phyloP scores from a whole-genome alignment of 2,113 vertebrate species.

The Vulpes lagopus region DNA sequence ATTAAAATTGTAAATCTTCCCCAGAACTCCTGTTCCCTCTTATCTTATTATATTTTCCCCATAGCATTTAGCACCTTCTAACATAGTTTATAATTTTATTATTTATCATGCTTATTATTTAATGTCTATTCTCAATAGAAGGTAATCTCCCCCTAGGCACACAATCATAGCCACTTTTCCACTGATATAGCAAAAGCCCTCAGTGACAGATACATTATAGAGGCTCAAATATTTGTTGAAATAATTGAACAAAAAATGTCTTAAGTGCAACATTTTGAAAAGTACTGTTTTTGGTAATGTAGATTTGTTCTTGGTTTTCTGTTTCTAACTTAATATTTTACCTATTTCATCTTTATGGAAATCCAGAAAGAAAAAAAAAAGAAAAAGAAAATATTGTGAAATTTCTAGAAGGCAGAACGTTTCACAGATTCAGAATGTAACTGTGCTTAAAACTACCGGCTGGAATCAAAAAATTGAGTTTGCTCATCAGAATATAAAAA shows the following conservation, averaged over 20 bases:
- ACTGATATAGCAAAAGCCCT: background rate
- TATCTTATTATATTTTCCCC: background rate
- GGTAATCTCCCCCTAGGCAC: background rate
- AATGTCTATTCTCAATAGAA: background rate
- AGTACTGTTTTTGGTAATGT: background rate
- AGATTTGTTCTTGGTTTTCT: slow-evolving; percentile 6
- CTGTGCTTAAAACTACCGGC: background rate
- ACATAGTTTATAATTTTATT: background rate
- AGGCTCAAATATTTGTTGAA: background rate
- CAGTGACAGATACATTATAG: background rate
- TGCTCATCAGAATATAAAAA: slow-evolving; percentile 77
- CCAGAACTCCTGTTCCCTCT: background rate
- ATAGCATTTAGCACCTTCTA: background rate
- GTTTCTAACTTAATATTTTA: slow-evolving; percentile 17
- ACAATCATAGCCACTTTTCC: background rate
- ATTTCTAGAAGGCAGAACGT: slow-evolving; percentile 29
- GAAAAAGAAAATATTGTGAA: background rate
- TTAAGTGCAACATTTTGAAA: background rate
- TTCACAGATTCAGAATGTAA: slow-evolving; percentile 42
- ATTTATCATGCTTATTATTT: background rate
- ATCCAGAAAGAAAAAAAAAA: background rate
- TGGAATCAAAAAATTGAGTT: slow-evolving; percentile 57
- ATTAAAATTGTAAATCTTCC: background rate
- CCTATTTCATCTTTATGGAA: background rate
- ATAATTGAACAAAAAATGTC: background rate